Evolutionary conservation across 2,888 invertebrate genomes (phyloP), one percentile per base, ranked within the genome.

Genomic region (Cryptus armator): DNA sequence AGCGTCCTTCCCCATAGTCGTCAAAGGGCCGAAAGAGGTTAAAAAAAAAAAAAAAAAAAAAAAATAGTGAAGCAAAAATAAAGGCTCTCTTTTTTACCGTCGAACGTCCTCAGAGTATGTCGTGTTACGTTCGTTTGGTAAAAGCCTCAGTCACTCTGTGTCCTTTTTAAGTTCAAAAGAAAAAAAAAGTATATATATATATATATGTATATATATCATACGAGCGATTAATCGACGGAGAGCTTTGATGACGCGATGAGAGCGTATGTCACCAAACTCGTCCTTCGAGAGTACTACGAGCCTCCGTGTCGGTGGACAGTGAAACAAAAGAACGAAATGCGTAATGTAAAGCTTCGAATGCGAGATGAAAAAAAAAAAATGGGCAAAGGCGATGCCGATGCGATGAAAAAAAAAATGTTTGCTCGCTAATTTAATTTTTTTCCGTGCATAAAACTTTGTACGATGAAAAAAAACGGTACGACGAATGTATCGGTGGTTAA

Each of bases 231-330:
- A 76, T 83, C 82, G 79, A 76, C 32, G 85, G 71, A 76, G 79
- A 71, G 75, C 70, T 71, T 82, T 53, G 75, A 59, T 82, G 82
- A 85, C 82, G 82, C 85, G 75, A 85, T 85, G 82, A 66, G 51
- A 82, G 82, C 82, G 70, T 85, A 79, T 79, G 82, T 82, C 82
- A 85, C 59, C 85, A 71, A 62, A 51, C 76, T 85, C 85, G 76
- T 85, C 82, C 82, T 79, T 83, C 82, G 81, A 81, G 48, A 43
- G 9, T 51, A 37, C 64, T 75, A 51, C 48, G 32, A 64, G 46
- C 16, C 43, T 14, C 14, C 44, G 59, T 46, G 19, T 29, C 29
- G 29, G 24, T 7, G 4, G 3, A 12, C 1, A 44, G 4, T 44
- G 10, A 66, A 66, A 66, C 5, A 48, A 68, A 48, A 6, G 44